Percentiles rank a stretch among this genome's conserved stretches.
These are phyloP conservation scores for Tachuris rubrigastra DNA, from an alignment of 2,113 vertebrate species.

Conservation along the genomic window DNA sequence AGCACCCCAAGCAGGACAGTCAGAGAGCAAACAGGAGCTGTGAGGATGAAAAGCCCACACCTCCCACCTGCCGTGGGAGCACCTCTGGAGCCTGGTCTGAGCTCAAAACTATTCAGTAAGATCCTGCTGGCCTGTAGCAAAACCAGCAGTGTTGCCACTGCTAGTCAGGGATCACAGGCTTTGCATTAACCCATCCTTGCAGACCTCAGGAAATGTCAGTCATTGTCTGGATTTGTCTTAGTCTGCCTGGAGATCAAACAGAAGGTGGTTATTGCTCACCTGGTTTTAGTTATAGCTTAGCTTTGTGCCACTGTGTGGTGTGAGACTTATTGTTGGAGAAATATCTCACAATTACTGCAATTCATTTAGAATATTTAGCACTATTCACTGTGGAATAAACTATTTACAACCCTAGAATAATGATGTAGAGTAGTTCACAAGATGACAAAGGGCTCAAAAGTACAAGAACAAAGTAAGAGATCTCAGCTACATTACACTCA, in stretches of 20 bases:
- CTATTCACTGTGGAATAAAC: neutral
- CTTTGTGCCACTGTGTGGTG: neutral
- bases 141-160: neutral
- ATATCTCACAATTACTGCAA: neutral
- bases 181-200: neutral
- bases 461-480: neutral
- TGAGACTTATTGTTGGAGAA: neutral
- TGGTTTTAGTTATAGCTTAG: neutral
- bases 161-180: neutral
- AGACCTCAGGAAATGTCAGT: neutral
- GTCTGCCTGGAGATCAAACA: neutral
- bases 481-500: neutral
- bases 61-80: neutral
- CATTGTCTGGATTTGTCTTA: neutral
- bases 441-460: neutral
- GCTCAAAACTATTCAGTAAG: neutral
- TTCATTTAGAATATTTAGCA: neutral
- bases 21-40: neutral
- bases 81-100: neutral
- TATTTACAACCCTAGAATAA: neutral
- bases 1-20: neutral
- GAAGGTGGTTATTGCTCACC: neutral
- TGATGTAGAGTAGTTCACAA: neutral
- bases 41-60: neutral
- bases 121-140: neutral